Base-by-base conservation (phyloP, 2,113 vertebrate genomes). In the Neoarius graeffei region DNA sequence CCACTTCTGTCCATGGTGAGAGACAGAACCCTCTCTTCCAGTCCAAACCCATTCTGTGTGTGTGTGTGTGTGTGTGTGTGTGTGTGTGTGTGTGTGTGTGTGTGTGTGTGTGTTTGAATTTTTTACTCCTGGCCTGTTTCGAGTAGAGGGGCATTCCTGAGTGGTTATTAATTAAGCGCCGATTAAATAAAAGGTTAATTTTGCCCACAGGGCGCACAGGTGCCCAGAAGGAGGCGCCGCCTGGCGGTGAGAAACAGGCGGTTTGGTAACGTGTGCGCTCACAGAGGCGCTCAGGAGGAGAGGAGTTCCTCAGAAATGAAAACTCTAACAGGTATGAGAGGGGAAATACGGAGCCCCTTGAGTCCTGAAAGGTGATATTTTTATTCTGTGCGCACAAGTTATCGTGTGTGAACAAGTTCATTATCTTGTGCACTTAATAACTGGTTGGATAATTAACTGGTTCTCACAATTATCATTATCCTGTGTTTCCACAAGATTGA, bases 161-260 rank as follows among this genome's bases (percentile, higher is more conserved):
- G 35, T 74, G 25, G 11, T 81, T 56, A 74, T 74, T 73, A 79
- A 30, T 83, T 74, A 76, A 64, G 9, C 48, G 7, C 30, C 10
- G 42, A 62, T 27, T 79, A 76, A 83, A 83, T 77, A 30, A 54
- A 89, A 83, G 80, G 42, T 86, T 79, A 79, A 81, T 73, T 62
- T 59, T 35, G 56, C 13, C 59, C 66, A 60, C n/a, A 62, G 5
- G 57, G 25, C 14, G 73, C 1, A 27, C 35, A 13, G 10, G 10
- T 13, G 8, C 56, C 0, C 62, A 20, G 35, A 74, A 87, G 17
- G 13, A 86, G 42, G 89, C 89, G 89, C 86, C 89, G 69, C 89
- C 86, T 90, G 57, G 89, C n/a, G 86, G 89, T 62, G 62, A 83
- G 84, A 48, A 27, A 2, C 0, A 15, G 11, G 52, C 1, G 2